Evolutionary conservation across 2,888 invertebrate genomes (phyloP).

Genomic region (Leptinotarsa haldemani): DNA sequence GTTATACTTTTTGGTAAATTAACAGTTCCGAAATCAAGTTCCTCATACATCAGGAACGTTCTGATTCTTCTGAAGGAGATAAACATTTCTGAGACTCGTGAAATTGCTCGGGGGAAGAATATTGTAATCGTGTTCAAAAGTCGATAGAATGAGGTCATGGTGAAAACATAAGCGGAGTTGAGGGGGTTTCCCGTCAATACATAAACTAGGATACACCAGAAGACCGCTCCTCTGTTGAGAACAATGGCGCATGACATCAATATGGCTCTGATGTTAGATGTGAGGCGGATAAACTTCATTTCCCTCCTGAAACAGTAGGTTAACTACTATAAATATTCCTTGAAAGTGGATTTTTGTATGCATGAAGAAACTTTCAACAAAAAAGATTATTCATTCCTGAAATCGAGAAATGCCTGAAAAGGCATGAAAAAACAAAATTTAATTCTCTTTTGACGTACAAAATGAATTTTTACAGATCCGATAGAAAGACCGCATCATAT

Average conservation of each 20-base stretch:
- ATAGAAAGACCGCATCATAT: no score
- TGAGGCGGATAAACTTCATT: constrained; percentile 72
- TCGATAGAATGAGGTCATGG: constrained; percentile 79
- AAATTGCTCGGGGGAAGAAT: constrained; percentile 72
- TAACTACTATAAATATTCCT: not conserved
- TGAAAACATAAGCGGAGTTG: constrained; percentile 76
- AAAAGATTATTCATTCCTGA: no score
- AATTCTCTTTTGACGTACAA: no score
- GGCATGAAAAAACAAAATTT: no score
- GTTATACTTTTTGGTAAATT: no score
- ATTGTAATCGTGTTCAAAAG: constrained; percentile 76
- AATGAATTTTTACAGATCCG: no score
- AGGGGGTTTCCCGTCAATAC: constrained; percentile 72
- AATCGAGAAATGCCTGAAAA: no score
- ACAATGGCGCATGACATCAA: constrained; percentile 76
- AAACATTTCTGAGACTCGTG: constrained; percentile 76
- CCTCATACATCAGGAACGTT: constrained; percentile 67
- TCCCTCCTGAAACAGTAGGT: constrained; percentile 70
- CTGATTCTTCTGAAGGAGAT: constrained; percentile 64
- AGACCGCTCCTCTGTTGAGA: constrained; percentile 86
- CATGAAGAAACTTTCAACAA: no score
- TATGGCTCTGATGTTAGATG: constrained; percentile 74
- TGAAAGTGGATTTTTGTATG: constrained; percentile 49
- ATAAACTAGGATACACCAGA: constrained; percentile 81
- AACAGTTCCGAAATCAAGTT: constrained; percentile 20